Evolutionary conservation across 2,113 vertebrate species (phyloP).

Genomic region (Tilapia sparmanii): DNA sequence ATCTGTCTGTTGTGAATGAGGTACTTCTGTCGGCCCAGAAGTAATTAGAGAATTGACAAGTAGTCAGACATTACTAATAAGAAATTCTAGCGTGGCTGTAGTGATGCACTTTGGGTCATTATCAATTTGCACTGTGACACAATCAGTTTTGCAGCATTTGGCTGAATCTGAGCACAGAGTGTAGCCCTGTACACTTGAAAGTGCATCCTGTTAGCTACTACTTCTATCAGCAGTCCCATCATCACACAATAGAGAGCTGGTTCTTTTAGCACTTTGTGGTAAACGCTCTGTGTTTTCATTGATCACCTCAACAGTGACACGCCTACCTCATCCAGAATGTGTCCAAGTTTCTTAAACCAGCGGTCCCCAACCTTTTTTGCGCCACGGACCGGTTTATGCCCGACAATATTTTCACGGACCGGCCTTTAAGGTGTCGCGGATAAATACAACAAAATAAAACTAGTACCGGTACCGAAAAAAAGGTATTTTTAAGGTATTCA

Average conservation of each 20-base stretch:
- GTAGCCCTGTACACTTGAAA: accelerated
- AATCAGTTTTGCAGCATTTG: not conserved
- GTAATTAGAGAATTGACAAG: not conserved
- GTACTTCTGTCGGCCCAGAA: not conserved
- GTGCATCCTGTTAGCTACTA: not conserved
- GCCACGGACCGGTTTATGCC: too few relatives aligned
- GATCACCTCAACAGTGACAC: not conserved
- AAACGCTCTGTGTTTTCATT: accelerated
- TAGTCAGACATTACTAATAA: not conserved
- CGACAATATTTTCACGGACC: too few relatives aligned
- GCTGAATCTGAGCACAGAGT: not conserved
- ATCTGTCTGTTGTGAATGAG: not conserved
- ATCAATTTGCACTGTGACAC: not conserved
- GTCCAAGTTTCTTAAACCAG: too few relatives aligned
- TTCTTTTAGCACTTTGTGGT: not conserved
- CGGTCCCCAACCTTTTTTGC: too few relatives aligned
- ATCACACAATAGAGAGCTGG: not conserved
- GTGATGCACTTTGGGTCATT: not conserved
- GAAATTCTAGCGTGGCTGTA: not conserved
- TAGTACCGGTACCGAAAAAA: too few relatives aligned
- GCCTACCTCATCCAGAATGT: not conserved
- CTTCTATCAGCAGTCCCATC: not conserved
- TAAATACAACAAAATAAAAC: too few relatives aligned
- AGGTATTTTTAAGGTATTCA: too few relatives aligned
- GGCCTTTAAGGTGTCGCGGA: too few relatives aligned